Conservation (phyloP, 2,797 vertebrate genomes). For the Picus viridis region DNA sequence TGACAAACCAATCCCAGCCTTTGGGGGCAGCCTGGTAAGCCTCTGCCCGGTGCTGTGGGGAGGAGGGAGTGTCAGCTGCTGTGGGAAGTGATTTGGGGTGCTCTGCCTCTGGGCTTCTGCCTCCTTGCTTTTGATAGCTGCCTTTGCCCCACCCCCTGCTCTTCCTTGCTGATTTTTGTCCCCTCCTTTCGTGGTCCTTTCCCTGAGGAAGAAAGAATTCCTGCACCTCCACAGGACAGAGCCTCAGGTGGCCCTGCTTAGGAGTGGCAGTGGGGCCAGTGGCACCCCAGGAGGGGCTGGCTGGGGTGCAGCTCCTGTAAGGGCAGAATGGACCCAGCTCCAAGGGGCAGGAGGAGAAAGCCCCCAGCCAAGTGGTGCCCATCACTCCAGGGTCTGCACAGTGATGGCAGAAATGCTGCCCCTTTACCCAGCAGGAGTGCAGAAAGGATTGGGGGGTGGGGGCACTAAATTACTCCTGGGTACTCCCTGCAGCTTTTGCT, state of each 20-base stretch:
- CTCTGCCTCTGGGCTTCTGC: neutral
- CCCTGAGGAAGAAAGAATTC: neutral
- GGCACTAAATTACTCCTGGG: neutral
- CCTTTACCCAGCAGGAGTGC: neutral
- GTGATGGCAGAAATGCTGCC: fast-evolving
- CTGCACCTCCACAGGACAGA: neutral
- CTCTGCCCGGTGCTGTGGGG: neutral
- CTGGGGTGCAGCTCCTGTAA: neutral
- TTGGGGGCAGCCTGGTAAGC: neutral
- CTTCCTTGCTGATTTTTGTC: neutral
- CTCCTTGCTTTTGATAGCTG: neutral
- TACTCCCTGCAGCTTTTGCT: neutral
- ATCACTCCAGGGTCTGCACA: fast-evolving
- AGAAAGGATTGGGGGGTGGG: neutral
- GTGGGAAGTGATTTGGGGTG: neutral
- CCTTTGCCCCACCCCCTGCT: too few relatives aligned
- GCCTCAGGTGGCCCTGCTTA: fast-evolving
- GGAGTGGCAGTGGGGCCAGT: neutral
- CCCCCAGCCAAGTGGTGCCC: fast-evolving
- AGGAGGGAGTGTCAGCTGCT: neutral
- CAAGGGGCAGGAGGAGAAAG: neutral
- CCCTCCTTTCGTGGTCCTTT: neutral
- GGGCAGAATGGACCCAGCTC: fast-evolving
- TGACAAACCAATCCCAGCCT: fast-evolving
- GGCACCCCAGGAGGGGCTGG: too few relatives aligned